Base-by-base conservation (phyloP, 2,888 invertebrate species). In the Dorcus hopei region DNA sequence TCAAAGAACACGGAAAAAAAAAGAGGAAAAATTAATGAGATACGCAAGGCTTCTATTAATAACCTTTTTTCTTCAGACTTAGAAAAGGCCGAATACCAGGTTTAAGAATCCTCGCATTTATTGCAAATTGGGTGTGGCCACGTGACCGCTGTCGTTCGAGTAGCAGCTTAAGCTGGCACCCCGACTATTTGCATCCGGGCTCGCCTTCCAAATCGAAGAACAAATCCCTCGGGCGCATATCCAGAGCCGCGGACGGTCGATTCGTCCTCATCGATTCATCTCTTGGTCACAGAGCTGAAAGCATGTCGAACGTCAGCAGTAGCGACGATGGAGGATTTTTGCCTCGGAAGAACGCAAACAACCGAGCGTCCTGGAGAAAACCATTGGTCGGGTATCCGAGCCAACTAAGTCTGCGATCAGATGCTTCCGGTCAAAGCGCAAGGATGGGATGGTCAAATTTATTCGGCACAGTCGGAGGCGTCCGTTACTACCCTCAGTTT, bases 11-110 rank as follows among this genome's bases (percentile, higher is more conserved):
- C 2, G 19, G 19, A 4, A 33, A 33, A 33, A 26, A 33, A 33
- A 6, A 33, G 26, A 55, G 56, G 59, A 59, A 59, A 59, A 59
- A 56, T 59, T 59, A 59, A 52, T 59, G 55, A 54, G 48, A 33
- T 33, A 7, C 26, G 26, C 26, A 33, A 33, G 26, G 26, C 26
- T 6, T 0, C 26, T 33, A 33, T 33, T 52, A 42, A 52, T 16
- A 39, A 33, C 26, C 1, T 33, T 33, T 33, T 33, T 33, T 52
- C 38, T 59, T 65, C 83, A 93, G 92, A 92, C 87, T 89, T 90
- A 89, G 91, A 88, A 88, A 91, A 89, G 87, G 91, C 91, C 85
- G 93, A 93, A 88, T 93, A 93, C 90, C 93, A 90, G 89, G 92
- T 92, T 81, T 93, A 87, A 89, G 85, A 80, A 85, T 88, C 70